Base-by-base conservation (phyloP, 2,113 vertebrate species). In the Poeciliopsis occidentalis region DNA sequence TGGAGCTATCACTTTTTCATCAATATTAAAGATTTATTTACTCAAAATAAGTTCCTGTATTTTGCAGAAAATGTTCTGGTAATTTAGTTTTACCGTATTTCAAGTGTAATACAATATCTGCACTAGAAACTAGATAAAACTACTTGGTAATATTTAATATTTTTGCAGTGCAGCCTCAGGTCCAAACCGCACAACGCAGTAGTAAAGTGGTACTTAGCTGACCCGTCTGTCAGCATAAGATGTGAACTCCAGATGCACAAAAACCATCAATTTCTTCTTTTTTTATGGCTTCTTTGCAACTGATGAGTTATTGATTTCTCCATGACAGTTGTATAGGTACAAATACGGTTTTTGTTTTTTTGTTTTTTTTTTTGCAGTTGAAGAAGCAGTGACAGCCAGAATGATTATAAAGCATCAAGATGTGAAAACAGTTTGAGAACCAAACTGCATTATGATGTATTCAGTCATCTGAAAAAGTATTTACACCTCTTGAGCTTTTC, bases 111-210 rank as follows among this genome's bases (percentile, higher is more conserved):
- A 12, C 34, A 37, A 34, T 37, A 37, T 37, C 34, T 37, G 34
- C 10, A 37, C 34, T 11, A 37, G 34, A 37, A 37, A 37, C 34
- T 37, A 37, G 10, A 37, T 37, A 37, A 37, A 37, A 12, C 34
- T 37, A 37, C 34, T 37, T 37, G 34, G 34, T 37, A 37, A 37
- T 37, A 37, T 37, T 37, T 37, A 0, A 37, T 37, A 37, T 37
- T 37, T 37, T 37, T 37, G 34, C 34, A 37, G 65, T 72, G 17
- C 47, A 60, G 79, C 67, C 41, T 60, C 22, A 39, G 63, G 65
- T 71, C 30, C 78, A 57, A 57, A 24, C 86, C 85, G 79, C 78
- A 89, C 88, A 88, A 86, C 67, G 70, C 76, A 79, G 72, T 78
- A 84, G 72, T 73, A 71, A 75, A 47, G 51, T 30, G 83, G 86